These are phyloP conservation scores for Montifringilla adamsi DNA, from an alignment of 2,113 vertebrate genomes.

Conservation along the genomic window DNA sequence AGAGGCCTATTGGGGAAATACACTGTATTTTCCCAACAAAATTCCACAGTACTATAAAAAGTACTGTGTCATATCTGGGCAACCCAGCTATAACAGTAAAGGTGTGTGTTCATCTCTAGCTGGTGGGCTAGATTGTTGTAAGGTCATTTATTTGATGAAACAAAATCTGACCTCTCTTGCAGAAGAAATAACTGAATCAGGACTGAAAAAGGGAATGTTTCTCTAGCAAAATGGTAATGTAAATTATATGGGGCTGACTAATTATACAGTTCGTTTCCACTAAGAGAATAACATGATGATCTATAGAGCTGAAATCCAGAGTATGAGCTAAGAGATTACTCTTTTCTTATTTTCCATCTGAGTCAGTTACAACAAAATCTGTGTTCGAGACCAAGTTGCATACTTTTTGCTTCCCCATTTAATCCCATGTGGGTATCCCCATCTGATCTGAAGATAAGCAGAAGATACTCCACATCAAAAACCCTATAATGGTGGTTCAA, in stretches of 20 bases:
- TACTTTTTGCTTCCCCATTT: neutral
- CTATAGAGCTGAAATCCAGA: constrained; percentile 17
- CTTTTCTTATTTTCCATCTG: constrained; percentile 35
- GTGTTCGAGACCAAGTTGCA: neutral
- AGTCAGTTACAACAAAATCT: constrained; percentile 14
- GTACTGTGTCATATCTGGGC: neutral
- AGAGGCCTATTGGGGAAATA: neutral
- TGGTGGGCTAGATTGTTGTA: neutral
- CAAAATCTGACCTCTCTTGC: neutral
- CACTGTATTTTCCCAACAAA: neutral
- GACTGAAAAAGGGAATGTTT: neutral
- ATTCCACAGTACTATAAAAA: neutral
- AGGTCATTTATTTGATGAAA: neutral
- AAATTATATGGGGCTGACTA: constrained; percentile 24
- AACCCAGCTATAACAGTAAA: neutral
- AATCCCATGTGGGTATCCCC: neutral
- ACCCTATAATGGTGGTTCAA: neutral
- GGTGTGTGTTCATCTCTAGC: neutral
- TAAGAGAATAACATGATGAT: constrained; percentile 26
- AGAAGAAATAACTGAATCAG: neutral
- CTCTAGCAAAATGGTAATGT: constrained; percentile 11
- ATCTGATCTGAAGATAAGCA: neutral
- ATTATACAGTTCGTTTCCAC: constrained; percentile 47
- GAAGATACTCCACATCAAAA: neutral
- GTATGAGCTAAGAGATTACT: neutral